Conservation (phyloP, 2,113 vertebrate species). For the Melanocharis versteri region DNA sequence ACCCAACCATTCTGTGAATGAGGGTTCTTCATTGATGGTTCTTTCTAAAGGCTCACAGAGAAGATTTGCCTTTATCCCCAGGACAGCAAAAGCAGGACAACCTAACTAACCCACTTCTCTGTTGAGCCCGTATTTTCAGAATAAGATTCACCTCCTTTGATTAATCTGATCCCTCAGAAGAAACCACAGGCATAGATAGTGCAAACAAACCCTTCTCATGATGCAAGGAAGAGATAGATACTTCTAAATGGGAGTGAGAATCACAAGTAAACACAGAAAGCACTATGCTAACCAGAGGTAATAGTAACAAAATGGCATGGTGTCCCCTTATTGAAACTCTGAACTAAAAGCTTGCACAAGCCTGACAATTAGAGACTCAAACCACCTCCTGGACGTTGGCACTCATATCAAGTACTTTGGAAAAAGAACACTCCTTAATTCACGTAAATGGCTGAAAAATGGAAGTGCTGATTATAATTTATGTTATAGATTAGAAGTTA, state of each 20-base stretch:
- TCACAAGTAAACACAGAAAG: neutral
- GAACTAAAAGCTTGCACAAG: neutral
- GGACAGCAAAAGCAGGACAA: neutral
- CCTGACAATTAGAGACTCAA: neutral
- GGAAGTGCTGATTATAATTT: neutral
- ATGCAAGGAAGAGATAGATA: neutral
- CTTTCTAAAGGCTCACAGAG: neutral
- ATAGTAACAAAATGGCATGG: neutral
- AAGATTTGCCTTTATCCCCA: neutral
- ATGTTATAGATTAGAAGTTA: neutral
- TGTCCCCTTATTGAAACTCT: neutral
- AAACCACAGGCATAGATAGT: neutral
- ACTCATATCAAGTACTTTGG: neutral
- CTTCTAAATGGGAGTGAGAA: neutral
- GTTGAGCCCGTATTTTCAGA: neutral
- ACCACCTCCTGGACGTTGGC: neutral
- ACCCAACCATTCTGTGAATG: neutral
- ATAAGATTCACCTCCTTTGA: neutral
- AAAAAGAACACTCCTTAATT: neutral
- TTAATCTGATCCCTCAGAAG: neutral
- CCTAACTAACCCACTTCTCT: neutral
- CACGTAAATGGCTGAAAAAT: neutral
- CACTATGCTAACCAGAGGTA: neutral
- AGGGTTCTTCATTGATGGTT: neutral
- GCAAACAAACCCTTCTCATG: neutral